phyloP scores from a whole-genome alignment of 1,140 invertebrate genomes.

The Ceratoteleas bidentatus region DNA sequence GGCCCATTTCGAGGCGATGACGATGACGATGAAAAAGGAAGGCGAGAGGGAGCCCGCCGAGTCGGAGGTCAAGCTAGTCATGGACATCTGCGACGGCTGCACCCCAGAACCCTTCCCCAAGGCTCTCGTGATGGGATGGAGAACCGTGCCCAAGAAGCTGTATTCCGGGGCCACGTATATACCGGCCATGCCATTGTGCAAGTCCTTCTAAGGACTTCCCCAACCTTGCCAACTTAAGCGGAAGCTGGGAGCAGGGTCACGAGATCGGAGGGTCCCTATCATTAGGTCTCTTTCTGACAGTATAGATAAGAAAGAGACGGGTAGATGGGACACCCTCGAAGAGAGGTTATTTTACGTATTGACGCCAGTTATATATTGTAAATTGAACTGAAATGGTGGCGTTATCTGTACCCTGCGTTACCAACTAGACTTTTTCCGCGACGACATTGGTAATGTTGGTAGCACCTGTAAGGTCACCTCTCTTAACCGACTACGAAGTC shows the following conservation, averaged over 20 bases:
- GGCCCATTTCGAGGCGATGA: constrained; percentile 71
- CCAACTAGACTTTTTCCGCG: too few species aligned
- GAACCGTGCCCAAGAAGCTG: constrained; percentile 86
- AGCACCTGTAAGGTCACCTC: too few species aligned
- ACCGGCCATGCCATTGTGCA: constrained; percentile 85
- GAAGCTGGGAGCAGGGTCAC: background rate
- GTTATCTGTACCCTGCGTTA: too few species aligned
- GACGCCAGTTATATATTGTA: background rate
- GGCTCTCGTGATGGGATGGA: constrained; percentile 88
- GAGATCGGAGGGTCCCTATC: background rate
- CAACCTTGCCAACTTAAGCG: background rate
- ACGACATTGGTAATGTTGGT: too few species aligned
- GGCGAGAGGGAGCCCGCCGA: constrained; percentile 91
- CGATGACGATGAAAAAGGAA: constrained; percentile 79
- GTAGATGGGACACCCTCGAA: background rate
- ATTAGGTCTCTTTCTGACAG: too few species aligned
- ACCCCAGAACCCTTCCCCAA: constrained; percentile 88
- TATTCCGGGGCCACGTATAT: constrained; percentile 87
- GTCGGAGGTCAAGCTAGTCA: constrained; percentile 88
- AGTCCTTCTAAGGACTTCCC: constrained; percentile 83
- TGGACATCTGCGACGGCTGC: constrained; percentile 89
- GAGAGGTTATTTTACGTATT: background rate
- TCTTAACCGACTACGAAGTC: too few species aligned
- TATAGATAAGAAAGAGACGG: too few species aligned
- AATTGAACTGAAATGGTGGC: too few species aligned